phyloP scores from a whole-genome alignment of 1,140 invertebrate genomes.

The Nasonia vitripennis region DNA sequence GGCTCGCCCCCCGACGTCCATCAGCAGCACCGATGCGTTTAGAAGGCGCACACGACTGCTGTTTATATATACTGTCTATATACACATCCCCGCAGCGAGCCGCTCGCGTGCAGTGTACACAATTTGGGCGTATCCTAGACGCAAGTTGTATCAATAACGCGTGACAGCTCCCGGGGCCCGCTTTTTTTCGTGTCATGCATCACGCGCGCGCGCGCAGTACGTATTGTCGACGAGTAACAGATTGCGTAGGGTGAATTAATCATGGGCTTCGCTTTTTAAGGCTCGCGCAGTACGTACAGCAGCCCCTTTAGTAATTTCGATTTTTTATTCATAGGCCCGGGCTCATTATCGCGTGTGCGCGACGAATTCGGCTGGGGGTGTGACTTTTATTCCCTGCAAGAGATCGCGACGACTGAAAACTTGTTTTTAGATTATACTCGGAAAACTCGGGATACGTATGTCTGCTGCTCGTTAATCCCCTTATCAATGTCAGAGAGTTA shows the following conservation, averaged over 20 bases:
- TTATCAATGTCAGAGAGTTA: not conserved
- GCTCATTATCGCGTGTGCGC: not conserved
- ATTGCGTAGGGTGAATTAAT: constrained; percentile 44
- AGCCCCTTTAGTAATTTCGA: not conserved
- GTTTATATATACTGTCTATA: not conserved
- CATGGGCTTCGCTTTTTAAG: constrained; percentile 27
- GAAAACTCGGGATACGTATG: not conserved
- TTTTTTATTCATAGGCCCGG: constrained; percentile 14
- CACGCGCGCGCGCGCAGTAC: not conserved
- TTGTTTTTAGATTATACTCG: not conserved
- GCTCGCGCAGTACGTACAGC: not conserved
- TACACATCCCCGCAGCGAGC: not conserved
- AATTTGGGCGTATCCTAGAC: constrained; percentile 51
- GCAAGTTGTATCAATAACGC: constrained; percentile 53
- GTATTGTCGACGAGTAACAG: constrained; percentile 3
- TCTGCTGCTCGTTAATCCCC: too few relatives aligned
- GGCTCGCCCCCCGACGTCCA: not conserved
- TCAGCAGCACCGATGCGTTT: constrained; percentile 12
- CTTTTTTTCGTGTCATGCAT: constrained; percentile 32
- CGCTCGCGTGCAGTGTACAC: constrained; percentile 32
- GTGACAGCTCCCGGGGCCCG: constrained; percentile 16
- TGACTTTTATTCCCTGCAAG: not conserved
- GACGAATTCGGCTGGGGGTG: not conserved
- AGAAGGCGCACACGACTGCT: not conserved
- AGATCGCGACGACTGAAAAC: not conserved